A percentile compares a stretch with the other conserved stretches of the same genome.
These are phyloP conservation scores for Pasiphila rectangulata DNA, from an alignment of 2,888 invertebrate genomes.

Conservation along the genomic window DNA sequence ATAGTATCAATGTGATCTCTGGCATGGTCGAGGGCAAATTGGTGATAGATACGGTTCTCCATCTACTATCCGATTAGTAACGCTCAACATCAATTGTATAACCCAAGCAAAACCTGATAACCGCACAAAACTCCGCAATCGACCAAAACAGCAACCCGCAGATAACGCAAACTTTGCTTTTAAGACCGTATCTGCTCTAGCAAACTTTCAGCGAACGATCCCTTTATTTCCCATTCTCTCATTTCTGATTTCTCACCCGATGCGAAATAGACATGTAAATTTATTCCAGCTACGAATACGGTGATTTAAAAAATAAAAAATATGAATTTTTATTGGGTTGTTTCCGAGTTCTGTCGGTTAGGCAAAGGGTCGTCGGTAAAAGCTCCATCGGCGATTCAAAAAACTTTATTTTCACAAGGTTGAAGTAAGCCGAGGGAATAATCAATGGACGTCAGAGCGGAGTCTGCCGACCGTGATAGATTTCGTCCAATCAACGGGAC, in stretches of 20 bases:
- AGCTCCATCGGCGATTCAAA: slow-evolving; percentile 40
- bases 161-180: slow-evolving; percentile 51
- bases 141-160: slow-evolving; percentile 27
- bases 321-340: slow-evolving; percentile 27
- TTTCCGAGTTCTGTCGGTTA: slow-evolving; percentile 38
- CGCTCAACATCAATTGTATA: background rate
- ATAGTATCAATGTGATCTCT: background rate
- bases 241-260: slow-evolving; percentile 39
- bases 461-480: slow-evolving; percentile 49
- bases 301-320: slow-evolving; percentile 22
- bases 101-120: slow-evolving; percentile 19
- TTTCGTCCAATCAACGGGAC: slow-evolving; percentile 57
- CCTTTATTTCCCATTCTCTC: slow-evolving; percentile 42
- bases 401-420: slow-evolving; percentile 45
- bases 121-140: slow-evolving; percentile 29
- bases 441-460: slow-evolving; percentile 49
- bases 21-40: too few relatives aligned
- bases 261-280: slow-evolving; percentile 29
- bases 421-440: slow-evolving; percentile 42
- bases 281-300: slow-evolving; percentile 18
- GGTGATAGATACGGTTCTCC: background rate
- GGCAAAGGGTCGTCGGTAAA: slow-evolving; percentile 34
- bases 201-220: slow-evolving; percentile 46
- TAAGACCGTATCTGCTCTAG: slow-evolving; percentile 45
- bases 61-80: background rate